Evolutionary conservation across 2,888 invertebrate genomes (phyloP).

Genomic region (Blastobasis adustella): DNA sequence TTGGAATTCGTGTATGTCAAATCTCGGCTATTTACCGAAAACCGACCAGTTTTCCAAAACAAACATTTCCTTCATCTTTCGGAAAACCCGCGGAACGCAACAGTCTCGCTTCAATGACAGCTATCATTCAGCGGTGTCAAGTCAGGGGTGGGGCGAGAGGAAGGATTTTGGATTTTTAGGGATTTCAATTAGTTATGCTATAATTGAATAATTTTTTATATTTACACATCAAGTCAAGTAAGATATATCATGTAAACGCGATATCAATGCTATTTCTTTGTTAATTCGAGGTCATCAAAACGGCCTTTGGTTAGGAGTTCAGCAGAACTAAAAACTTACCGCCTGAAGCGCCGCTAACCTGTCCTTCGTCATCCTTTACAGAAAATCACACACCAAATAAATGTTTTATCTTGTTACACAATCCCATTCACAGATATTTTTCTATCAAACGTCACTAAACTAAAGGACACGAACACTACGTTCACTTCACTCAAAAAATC

Average conservation of each 20-base stretch:
- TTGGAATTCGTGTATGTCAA: too few relatives aligned
- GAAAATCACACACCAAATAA: conserved; percentile 80
- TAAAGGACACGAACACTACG: conserved; percentile 82
- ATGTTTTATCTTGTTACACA: conserved; percentile 80
- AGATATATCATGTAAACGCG: conserved; percentile 9
- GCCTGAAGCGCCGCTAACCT: conserved; percentile 97
- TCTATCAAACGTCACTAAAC: conserved; percentile 82
- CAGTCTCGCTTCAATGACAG: conserved; percentile 56
- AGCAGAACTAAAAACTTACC: conserved; percentile 77
- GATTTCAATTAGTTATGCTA: too few relatives aligned
- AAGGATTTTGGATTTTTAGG: conserved; percentile 7
- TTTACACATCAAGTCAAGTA: neutral
- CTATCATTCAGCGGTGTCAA: conserved; percentile 49
- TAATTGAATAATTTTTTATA: too few relatives aligned
- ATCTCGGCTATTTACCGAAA: too few relatives aligned
- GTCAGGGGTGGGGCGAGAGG: conserved; percentile 65
- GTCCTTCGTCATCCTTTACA: conserved; percentile 93
- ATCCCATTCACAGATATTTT: conserved; percentile 87
- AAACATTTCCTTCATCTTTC: conserved; percentile 15
- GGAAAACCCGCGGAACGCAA: conserved; percentile 39
- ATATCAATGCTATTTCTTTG: conserved; percentile 44
- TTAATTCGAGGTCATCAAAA: conserved; percentile 59
- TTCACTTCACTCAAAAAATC: conserved; percentile 84
- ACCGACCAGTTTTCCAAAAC: neutral
- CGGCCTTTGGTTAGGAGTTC: conserved; percentile 55